Evolutionary conservation across 2,888 invertebrate species (phyloP).

Genomic region (Lasioglossum villosulum): DNA sequence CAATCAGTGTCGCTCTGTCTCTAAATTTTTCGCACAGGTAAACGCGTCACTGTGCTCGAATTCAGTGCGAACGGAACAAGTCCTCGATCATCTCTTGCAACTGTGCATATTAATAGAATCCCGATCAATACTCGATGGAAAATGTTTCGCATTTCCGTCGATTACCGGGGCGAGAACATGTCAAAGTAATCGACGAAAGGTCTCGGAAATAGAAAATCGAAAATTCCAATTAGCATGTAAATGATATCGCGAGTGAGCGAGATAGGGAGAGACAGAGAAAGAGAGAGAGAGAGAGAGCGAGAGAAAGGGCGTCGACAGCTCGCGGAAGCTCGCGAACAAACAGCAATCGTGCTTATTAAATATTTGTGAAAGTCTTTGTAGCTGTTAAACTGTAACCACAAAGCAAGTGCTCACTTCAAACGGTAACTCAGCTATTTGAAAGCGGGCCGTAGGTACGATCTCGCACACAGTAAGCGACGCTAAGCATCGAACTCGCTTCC

Average conservation of each 20-base stretch:
- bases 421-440: slow-evolving; percentile 34
- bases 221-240: slow-evolving; percentile 4
- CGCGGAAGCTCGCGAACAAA: neutral
- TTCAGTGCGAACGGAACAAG: neutral
- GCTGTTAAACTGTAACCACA: slow-evolving; percentile 54
- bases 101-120: neutral
- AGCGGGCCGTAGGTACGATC: slow-evolving; percentile 26
- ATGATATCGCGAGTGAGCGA: neutral
- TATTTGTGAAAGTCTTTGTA: slow-evolving; percentile 59
- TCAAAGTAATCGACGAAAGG: neutral
- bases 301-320: neutral
- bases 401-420: slow-evolving; percentile 44
- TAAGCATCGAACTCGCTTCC: slow-evolving; percentile 47
- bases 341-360: slow-evolving; percentile 40
- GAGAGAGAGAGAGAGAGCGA: neutral
- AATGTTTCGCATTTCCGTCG: neutral
- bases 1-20: neutral
- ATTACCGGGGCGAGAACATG: neutral
- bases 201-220: neutral
- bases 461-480: slow-evolving; percentile 33
- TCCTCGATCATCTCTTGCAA: neutral
- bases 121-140: neutral
- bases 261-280: neutral
- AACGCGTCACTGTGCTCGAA: neutral
- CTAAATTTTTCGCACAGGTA: neutral